A percentile compares a stretch with the other conserved stretches of the same genome.
phyloP scores from a whole-genome alignment of 2,113 vertebrate genomes.

The Mola mola region DNA sequence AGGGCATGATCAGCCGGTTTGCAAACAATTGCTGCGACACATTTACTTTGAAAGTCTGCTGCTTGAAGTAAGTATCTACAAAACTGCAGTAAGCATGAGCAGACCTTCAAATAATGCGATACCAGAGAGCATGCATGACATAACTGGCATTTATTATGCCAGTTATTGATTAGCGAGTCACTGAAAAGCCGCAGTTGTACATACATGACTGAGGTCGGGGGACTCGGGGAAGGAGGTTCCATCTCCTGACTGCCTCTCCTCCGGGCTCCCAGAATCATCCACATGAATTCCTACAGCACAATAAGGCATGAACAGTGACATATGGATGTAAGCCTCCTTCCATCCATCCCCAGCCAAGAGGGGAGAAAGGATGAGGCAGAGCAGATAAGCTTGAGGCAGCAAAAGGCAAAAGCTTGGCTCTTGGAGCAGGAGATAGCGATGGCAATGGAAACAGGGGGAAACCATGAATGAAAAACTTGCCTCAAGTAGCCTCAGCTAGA shows the following conservation, averaged over 20 bases:
- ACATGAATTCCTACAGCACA: conserved; percentile 85
- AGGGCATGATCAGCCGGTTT: conserved; percentile 71
- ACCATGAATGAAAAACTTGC: conserved; percentile 7
- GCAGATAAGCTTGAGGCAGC: conserved; percentile 28
- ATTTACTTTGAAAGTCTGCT: conserved; percentile 59
- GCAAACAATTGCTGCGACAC: conserved; percentile 27
- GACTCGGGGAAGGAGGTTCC: conserved; percentile 97
- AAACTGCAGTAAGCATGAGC: conserved; percentile 2
- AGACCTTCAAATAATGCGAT: conserved; percentile 63
- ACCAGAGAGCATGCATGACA: conserved; percentile 47
- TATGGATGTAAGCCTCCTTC: conserved; percentile 33
- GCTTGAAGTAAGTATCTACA: background rate
- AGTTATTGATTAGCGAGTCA: conserved; percentile 31
- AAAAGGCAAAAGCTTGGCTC: conserved; percentile 32
- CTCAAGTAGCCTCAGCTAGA: conserved; percentile 26
- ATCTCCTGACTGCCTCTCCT: conserved; percentile 96
- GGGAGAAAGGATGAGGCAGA: conserved; percentile 57
- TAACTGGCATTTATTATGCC: conserved; percentile 41
- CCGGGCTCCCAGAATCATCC: conserved; percentile 87
- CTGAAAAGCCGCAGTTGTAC: conserved; percentile 65
- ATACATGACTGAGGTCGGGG: conserved; percentile 95
- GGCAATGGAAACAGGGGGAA: conserved; percentile 35
- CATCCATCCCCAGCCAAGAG: conserved; percentile 39
- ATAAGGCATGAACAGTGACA: conserved; percentile 67
- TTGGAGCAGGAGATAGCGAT: conserved; percentile 22